Evolutionary conservation across 30 jellyfish, hydroid and myxozoan genomes (phyloP).

Genomic region (Aurelia coerulea): DNA sequence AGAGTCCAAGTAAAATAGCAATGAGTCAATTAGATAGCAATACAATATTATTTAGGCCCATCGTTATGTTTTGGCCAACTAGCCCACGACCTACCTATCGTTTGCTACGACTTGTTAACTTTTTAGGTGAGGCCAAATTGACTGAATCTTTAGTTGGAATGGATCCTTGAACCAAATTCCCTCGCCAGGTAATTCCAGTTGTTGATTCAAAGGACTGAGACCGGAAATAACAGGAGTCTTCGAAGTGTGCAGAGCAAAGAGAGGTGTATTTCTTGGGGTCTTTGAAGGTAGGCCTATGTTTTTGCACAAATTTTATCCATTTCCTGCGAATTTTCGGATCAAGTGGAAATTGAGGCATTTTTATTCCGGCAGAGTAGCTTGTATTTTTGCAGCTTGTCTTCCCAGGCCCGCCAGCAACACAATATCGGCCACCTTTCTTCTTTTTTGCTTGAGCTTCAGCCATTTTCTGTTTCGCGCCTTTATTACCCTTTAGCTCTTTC

Average conservation of each 20-base stretch:
- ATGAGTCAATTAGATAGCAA: too few relatives aligned
- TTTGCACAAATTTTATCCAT: constrained; percentile 49
- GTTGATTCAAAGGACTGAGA: constrained; percentile 1
- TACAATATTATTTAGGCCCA: too few relatives aligned
- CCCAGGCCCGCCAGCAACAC: constrained; percentile 60
- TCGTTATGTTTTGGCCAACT: too few relatives aligned
- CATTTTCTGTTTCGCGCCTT: too few relatives aligned
- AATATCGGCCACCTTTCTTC: constrained; percentile 62
- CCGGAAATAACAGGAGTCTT: constrained; percentile 28
- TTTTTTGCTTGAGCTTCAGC: not conserved
- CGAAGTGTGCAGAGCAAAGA: constrained; percentile 50
- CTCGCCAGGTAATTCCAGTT: constrained; percentile 29
- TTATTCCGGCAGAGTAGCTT: constrained; percentile 37
- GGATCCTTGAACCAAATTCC: constrained; percentile 33
- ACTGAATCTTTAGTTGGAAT: constrained; percentile 48
- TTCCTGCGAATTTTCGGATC: constrained; percentile 8
- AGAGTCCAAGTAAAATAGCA: too few relatives aligned
- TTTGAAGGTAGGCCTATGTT: constrained; percentile 45
- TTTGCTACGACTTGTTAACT: constrained; percentile 21
- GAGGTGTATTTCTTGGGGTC: constrained; percentile 32
- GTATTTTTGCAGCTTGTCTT: constrained; percentile 54
- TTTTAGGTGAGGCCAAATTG: constrained; percentile 29
- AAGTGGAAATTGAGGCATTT: constrained; percentile 49
- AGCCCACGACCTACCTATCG: constrained; percentile 3
- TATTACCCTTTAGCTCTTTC: too few relatives aligned